Percentiles rank a stretch among this genome's conserved stretches.
These are phyloP conservation scores for Nothobranchius kuhntae DNA, from an alignment of 2,113 vertebrate genomes.

Conservation along the genomic window DNA sequence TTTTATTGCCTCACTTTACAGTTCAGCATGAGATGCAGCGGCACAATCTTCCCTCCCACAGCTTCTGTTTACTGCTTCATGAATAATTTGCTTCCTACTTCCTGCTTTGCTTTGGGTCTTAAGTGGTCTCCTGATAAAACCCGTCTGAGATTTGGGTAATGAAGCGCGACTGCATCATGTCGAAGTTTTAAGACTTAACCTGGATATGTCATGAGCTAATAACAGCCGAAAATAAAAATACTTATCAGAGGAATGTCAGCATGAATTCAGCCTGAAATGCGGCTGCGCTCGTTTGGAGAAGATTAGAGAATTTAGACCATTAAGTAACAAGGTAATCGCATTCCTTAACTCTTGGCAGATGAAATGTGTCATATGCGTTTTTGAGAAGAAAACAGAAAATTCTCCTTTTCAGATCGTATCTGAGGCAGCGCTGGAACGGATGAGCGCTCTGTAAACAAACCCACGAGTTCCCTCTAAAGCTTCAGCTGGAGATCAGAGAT, in stretches of 20 bases:
- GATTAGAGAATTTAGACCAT: constrained; percentile 55
- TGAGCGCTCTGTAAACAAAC: constrained; percentile 63
- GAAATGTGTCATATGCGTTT: constrained; percentile 44
- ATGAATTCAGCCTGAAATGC: constrained; percentile 44
- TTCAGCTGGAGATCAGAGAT: constrained; percentile 27
- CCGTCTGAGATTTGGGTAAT: constrained; percentile 29
- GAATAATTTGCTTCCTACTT: constrained; percentile 43
- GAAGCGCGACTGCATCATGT: constrained; percentile 28
- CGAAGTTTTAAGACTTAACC: constrained; percentile 36
- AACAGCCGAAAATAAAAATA: constrained; percentile 16
- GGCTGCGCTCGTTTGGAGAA: constrained; percentile 36
- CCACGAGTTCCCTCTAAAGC: constrained; percentile 46
- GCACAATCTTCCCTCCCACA: constrained; percentile 19
- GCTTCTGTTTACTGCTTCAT: constrained; percentile 60
- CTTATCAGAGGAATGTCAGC: constrained; percentile 18
- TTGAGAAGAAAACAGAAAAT: constrained; percentile 57
- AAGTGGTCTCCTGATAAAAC: constrained; percentile 9
- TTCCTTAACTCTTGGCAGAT: constrained; percentile 40
- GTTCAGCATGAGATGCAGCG: not conserved
- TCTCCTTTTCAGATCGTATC: constrained; percentile 56
- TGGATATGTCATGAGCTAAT: constrained; percentile 37
- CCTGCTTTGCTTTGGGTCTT: constrained; percentile 11
- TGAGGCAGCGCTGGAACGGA: constrained; percentile 20
- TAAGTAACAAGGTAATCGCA: constrained; percentile 58
- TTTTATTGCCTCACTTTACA: constrained; percentile 11